These are phyloP conservation scores for Diceros bicornis DNA, from an alignment of 2,797 vertebrate genomes.

Conservation along the genomic window DNA sequence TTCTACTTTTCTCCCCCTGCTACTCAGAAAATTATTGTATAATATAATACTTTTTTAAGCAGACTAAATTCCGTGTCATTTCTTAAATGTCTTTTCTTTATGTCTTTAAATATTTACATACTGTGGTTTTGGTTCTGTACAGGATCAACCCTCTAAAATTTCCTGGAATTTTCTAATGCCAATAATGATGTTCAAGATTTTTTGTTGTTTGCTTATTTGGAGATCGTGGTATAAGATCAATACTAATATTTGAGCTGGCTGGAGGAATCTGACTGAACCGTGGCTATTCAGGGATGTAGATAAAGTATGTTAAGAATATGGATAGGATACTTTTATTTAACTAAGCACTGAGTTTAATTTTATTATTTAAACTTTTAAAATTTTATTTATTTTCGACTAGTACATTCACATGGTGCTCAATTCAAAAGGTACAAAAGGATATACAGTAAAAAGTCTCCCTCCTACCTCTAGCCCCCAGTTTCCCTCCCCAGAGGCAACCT, in stretches of 20 bases:
- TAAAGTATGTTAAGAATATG: background rate
- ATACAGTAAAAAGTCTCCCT: background rate
- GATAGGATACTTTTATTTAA: conserved; percentile 10
- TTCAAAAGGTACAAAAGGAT: background rate
- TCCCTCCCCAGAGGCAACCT: background rate
- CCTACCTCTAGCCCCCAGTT: background rate
- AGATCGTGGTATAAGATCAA: background rate
- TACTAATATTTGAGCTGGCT: background rate
- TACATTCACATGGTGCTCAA: background rate
- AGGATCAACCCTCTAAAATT: background rate
- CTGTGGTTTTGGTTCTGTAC: background rate
- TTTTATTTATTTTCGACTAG: conserved; percentile 1
- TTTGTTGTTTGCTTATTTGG: background rate
- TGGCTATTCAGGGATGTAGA: background rate
- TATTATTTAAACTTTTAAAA: background rate
- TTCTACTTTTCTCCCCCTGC: conserved; percentile 2
- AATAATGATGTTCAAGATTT: background rate
- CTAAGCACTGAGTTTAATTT: background rate
- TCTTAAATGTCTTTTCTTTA: background rate
- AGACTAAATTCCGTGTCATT: background rate
- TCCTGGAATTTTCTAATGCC: background rate
- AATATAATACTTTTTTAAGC: background rate
- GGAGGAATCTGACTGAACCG: background rate
- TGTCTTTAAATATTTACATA: background rate
- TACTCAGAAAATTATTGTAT: conserved; percentile 34